Percentiles rank a stretch among this genome's conserved stretches.
These are phyloP conservation scores for Phocides pigmalion DNA, from an alignment of 1,140 invertebrate genomes.

Conservation along the genomic window DNA sequence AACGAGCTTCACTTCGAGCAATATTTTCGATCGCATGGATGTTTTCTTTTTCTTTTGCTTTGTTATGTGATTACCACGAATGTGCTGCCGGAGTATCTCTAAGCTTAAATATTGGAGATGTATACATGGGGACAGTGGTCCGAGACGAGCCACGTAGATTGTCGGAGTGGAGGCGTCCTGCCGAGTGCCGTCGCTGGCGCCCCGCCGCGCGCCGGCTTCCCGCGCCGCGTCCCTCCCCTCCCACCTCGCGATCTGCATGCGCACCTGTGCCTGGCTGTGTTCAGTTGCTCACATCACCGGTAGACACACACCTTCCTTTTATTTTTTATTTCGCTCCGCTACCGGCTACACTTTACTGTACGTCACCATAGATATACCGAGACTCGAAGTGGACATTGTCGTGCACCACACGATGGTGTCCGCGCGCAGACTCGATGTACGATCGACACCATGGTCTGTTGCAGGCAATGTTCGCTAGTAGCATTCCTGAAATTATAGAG, in stretches of 20 bases:
- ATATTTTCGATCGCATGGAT: slow-evolving; percentile 70
- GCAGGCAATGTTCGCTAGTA: slow-evolving; percentile 98
- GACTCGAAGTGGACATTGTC: slow-evolving; percentile 78
- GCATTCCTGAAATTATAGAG: slow-evolving; percentile 99
- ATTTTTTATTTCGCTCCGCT: slow-evolving; percentile 80
- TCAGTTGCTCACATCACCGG: slow-evolving; percentile 83
- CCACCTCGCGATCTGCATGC: slow-evolving; percentile 80
- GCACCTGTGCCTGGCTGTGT: slow-evolving; percentile 83
- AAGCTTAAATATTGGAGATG: slow-evolving; percentile 56
- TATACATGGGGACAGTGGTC: slow-evolving; percentile 61
- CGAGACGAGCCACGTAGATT: slow-evolving; percentile 45
- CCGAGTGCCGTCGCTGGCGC: slow-evolving; percentile 37
- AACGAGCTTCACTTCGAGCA: slow-evolving; percentile 66
- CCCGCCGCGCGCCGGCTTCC: slow-evolving; percentile 58
- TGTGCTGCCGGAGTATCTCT: slow-evolving; percentile 74
- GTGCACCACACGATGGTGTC: slow-evolving; percentile 82
- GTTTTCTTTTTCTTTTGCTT: slow-evolving; percentile 83
- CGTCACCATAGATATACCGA: slow-evolving; percentile 76
- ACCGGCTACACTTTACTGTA: slow-evolving; percentile 74
- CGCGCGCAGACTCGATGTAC: slow-evolving; percentile 63
- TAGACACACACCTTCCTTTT: slow-evolving; percentile 80
- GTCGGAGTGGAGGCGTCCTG: slow-evolving; percentile 58
- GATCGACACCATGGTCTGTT: slow-evolving; percentile 86
- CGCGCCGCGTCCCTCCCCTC: slow-evolving; percentile 68
- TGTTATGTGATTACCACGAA: slow-evolving; percentile 77